Conservation (phyloP, 2,888 invertebrate genomes). For the Allophyes oxyacanthae region DNA sequence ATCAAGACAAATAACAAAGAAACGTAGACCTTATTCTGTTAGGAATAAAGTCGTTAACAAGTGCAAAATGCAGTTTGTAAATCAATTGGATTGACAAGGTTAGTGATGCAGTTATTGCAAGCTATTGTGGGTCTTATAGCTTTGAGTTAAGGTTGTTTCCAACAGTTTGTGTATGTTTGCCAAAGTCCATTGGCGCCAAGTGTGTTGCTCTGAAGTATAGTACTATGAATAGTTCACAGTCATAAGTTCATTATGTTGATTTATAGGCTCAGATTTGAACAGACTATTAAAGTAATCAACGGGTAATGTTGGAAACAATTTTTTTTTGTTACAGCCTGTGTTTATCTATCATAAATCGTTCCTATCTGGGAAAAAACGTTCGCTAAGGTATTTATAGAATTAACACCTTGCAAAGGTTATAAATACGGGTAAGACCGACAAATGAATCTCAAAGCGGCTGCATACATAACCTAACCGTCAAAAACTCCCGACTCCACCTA, state of each 20-base stretch:
- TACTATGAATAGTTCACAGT: conserved; percentile 54
- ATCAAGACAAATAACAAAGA: conserved; percentile 7
- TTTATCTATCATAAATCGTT: conserved; percentile 51
- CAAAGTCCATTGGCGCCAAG: conserved; percentile 52
- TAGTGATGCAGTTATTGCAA: conserved; percentile 9
- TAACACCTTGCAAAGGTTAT: too few species aligned
- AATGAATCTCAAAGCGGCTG: too few species aligned
- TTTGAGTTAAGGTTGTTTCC: conserved; percentile 23
- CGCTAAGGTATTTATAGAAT: conserved; percentile 16
- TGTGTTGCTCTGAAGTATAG: conserved; percentile 47
- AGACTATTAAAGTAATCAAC: conserved; percentile 57
- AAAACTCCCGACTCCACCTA: too few species aligned
- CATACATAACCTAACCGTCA: too few species aligned
- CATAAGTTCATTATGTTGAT: conserved; percentile 59
- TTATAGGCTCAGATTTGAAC: conserved; percentile 59
- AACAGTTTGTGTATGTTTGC: conserved; percentile 13
- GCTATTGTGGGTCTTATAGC: conserved; percentile 32
- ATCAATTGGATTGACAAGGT: conserved; percentile 45
- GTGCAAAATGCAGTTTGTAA: conserved; percentile 39
- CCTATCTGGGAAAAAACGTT: conserved; percentile 6
- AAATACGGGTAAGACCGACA: too few species aligned
- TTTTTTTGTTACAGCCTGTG: conserved; percentile 42
- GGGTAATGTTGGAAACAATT: conserved; percentile 37
- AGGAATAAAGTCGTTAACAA: conserved; percentile 21
- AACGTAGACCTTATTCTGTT: conserved; percentile 34